Conservation (phyloP, 2,888 invertebrate species). For the Hemistola chrysoprasaria region DNA sequence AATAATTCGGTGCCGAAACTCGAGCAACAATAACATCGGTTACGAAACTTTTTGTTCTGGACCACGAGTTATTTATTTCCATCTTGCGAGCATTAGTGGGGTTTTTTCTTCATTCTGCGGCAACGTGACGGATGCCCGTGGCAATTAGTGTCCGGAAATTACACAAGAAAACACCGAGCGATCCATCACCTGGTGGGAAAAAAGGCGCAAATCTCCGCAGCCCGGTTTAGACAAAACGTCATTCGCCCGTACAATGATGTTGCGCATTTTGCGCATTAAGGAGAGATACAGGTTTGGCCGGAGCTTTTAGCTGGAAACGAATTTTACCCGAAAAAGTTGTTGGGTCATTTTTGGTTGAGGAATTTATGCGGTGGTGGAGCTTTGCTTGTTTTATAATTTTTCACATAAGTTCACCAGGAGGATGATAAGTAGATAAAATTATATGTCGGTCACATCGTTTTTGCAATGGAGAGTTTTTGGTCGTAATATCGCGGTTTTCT, state of each 20-base stretch:
- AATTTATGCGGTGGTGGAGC: too few relatives aligned
- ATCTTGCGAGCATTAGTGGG: slow-evolving; percentile 44
- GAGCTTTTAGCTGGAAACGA: slow-evolving; percentile 22
- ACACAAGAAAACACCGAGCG: slow-evolving; percentile 75
- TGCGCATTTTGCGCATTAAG: slow-evolving; percentile 37
- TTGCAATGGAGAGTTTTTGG: too few relatives aligned
- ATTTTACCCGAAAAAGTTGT: slow-evolving; percentile 9
- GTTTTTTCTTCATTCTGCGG: slow-evolving; percentile 58
- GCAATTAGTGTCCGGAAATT: slow-evolving; percentile 80
- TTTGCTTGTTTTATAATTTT: too few relatives aligned
- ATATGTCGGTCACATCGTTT: too few relatives aligned
- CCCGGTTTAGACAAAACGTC: slow-evolving; percentile 60
- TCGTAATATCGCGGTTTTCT: too few relatives aligned
- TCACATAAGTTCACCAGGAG: too few relatives aligned
- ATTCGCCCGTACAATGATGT: slow-evolving; percentile 49
- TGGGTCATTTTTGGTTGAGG: not conserved
- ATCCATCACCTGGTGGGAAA: slow-evolving; percentile 76
- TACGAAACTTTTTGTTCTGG: slow-evolving; percentile 27
- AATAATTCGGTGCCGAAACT: too few relatives aligned
- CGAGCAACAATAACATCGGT: slow-evolving; percentile 23
- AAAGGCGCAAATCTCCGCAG: slow-evolving; percentile 71
- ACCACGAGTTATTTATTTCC: slow-evolving; percentile 46
- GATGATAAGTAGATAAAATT: too few relatives aligned
- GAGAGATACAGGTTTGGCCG: slow-evolving; percentile 16
- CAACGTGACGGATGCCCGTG: slow-evolving; percentile 70